These are phyloP conservation scores for Tetragonula carbonaria DNA, from an alignment of 2,888 invertebrate species.

Conservation along the genomic window DNA sequence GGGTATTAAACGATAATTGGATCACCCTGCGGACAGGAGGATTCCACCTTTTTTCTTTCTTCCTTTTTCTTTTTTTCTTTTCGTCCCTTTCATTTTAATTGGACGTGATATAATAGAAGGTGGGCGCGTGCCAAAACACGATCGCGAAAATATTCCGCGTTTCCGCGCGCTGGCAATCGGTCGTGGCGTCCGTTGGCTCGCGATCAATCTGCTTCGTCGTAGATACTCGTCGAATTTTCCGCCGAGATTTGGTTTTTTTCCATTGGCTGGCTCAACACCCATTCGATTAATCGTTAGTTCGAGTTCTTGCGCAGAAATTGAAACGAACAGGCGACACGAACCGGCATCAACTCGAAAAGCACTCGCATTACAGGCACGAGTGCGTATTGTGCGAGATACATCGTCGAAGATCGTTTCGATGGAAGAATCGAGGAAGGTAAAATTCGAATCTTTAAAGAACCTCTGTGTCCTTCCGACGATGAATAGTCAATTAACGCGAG, in stretches of 20 bases:
- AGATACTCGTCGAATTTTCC: not conserved
- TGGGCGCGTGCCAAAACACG: conserved; percentile 21
- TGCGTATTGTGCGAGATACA: too few species aligned
- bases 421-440: not conserved
- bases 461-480: not conserved
- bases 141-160: conserved; percentile 28
- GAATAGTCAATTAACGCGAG: not conserved
- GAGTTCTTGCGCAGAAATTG: not conserved
- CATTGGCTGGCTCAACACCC: not conserved
- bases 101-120: conserved; percentile 38
- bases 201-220: conserved; percentile 12
- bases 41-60: conserved; percentile 23
- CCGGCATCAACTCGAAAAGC: not conserved
- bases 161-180: not conserved
- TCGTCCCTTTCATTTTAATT: conserved; percentile 43
- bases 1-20: conserved; percentile 44
- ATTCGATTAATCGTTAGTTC: too few species aligned
- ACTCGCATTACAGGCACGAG: too few species aligned
- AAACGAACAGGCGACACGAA: not conserved
- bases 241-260: conserved; percentile 2
- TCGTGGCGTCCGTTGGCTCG: not conserved
- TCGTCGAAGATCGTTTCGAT: too few species aligned
- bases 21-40: conserved; percentile 28
- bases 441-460: not conserved
- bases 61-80: too few species aligned